A percentile compares a stretch with the other conserved stretches of the same genome.
phyloP scores from a whole-genome alignment of 2,113 vertebrate genomes.

The Neogale vison region DNA sequence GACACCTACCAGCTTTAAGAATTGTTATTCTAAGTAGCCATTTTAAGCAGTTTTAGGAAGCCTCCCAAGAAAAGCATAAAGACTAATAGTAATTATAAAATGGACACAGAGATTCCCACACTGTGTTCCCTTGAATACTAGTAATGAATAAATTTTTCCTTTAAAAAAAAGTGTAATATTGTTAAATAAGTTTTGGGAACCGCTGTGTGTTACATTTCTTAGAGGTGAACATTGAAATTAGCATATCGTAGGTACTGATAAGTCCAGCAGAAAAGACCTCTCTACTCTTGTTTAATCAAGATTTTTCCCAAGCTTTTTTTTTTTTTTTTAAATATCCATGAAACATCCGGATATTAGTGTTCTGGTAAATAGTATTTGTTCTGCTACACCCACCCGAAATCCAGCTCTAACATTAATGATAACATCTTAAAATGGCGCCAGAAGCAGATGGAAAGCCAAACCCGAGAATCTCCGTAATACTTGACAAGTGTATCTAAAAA shows the following conservation, averaged over 20 bases:
- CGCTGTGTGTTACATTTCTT: background rate
- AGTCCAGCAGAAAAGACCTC: background rate
- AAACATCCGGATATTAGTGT: background rate
- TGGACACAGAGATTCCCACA: background rate
- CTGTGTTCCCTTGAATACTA: background rate
- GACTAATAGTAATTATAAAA: background rate
- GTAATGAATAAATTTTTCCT: background rate
- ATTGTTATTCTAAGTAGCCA: background rate
- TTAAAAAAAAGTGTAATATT: background rate
- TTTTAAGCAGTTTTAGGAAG: background rate
- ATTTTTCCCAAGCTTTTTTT: background rate
- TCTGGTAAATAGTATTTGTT: background rate
- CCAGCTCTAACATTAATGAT: background rate
- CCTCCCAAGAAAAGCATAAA: background rate
- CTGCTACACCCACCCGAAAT: background rate
- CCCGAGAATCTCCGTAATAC: background rate
- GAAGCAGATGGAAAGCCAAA: constrained; percentile 1
- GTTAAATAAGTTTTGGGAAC: background rate
- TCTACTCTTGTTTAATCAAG: constrained; percentile 8
- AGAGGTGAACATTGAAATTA: background rate
- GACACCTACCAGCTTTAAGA: background rate
- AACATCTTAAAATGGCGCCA: background rate
- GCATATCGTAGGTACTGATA: background rate
- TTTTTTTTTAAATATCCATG: background rate
- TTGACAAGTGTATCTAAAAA: background rate